A percentile compares a stretch with the other conserved stretches of the same genome.
phyloP scores from a whole-genome alignment of 1,140 invertebrate genomes.

The Ruditapes philippinarum region DNA sequence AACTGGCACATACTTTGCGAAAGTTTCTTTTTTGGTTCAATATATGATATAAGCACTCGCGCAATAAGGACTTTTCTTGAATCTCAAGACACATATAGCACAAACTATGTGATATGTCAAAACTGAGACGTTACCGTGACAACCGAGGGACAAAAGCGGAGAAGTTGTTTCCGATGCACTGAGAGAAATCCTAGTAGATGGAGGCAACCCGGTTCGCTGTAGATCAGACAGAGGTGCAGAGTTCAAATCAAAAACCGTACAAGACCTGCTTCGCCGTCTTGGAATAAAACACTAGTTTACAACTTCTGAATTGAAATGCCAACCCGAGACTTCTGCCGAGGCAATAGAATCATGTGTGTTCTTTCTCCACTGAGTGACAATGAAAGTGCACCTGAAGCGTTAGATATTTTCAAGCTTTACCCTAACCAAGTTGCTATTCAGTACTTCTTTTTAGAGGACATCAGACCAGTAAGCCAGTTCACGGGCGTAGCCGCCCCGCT shows the following conservation, averaged over 20 bases:
- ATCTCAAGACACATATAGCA: background rate
- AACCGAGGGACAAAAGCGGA: too few species aligned
- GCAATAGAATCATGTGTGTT: slow-evolving; percentile 9
- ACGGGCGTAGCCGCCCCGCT: background rate
- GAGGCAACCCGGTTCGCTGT: background rate
- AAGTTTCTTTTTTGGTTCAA: too few species aligned
- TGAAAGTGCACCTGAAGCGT: background rate
- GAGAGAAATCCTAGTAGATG: background rate
- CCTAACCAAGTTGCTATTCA: background rate
- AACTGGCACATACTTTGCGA: too few species aligned
- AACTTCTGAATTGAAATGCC: slow-evolving; percentile 7
- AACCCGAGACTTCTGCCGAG: background rate
- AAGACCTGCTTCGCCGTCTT: background rate
- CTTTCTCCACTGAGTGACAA: background rate
- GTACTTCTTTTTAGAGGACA: background rate
- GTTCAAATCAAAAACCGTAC: background rate
- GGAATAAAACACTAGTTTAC: background rate
- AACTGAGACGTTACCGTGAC: slow-evolving; percentile 3
- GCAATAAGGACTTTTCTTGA: background rate
- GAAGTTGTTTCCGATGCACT: background rate
- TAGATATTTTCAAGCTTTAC: background rate
- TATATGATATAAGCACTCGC: background rate
- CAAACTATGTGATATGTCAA: background rate
- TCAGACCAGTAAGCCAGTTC: background rate
- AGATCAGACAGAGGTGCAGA: background rate